Conservation (phyloP, 2,888 invertebrate genomes). For the Dryadula phaetusa region DNA sequence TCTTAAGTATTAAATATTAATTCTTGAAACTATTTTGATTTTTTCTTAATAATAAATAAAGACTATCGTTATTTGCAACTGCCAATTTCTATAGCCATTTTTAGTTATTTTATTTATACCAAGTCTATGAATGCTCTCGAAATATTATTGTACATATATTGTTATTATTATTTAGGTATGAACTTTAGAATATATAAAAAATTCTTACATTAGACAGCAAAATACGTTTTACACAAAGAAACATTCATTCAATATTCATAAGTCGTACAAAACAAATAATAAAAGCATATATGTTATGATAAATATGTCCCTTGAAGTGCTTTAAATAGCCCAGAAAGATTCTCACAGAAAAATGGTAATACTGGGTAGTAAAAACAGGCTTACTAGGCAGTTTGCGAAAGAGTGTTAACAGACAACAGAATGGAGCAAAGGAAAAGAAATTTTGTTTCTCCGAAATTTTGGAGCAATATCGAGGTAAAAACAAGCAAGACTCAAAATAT, state of each 20-base stretch:
- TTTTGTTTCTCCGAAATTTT: conserved; percentile 4
- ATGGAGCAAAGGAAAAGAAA: conserved; percentile 17
- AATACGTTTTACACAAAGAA: background rate
- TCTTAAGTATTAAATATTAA: too few species aligned
- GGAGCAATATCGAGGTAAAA: conserved; percentile 22
- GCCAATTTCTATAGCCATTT: too few species aligned
- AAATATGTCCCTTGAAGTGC: conserved; percentile 13
- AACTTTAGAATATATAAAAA: background rate
- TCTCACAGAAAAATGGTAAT: conserved; percentile 36
- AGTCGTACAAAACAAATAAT: background rate
- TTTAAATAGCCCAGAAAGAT: conserved; percentile 29
- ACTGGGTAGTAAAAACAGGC: conserved; percentile 34
- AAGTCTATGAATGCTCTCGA: too few species aligned
- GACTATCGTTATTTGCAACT: too few species aligned
- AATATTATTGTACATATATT: too few species aligned
- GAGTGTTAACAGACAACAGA: conserved; percentile 20
- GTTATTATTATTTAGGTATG: background rate
- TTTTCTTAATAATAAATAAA: too few species aligned
- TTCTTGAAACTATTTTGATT: too few species aligned
- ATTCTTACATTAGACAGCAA: background rate
- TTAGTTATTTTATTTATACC: too few species aligned
- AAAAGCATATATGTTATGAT: conserved; percentile 8
- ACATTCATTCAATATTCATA: background rate
- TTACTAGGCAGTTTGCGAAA: conserved; percentile 35
- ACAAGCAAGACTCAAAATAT: conserved; percentile 28